Evolutionary conservation across 2,888 invertebrate genomes (phyloP), one percentile per base, ranked within the genome.

Genomic region (Oligia latruncula): DNA sequence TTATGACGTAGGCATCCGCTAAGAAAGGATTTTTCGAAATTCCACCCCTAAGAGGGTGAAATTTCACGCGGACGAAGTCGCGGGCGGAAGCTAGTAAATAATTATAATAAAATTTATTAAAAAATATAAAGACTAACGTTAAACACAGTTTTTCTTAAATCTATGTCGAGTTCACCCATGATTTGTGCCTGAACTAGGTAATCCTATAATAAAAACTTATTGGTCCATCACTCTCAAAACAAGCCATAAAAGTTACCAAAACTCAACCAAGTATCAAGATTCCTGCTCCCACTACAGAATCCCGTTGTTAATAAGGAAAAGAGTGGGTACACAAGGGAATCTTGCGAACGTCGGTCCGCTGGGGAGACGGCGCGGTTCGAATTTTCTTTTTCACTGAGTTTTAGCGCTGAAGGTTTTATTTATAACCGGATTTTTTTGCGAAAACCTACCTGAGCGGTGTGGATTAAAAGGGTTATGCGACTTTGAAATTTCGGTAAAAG

Each of bases 271-370:
- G 89, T 92, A 93, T 91, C 92, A 94, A 92, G 77, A 89, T 8
- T 79, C 5, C 0, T 2, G 29, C 3, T 77, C 87, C n/a, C 55
- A n/a, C 81, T 90, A 88, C 55, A 86, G 86, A 88, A 90, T 90
- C 90, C 89, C 91, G 92, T 93, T 93, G 93, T 94, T 94, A 94
- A 94, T 93, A 94, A 94, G 92, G 92, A 94, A 93, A 92, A 91
- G 92, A 91, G 93, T 91, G 87, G 91, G 91, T 92, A 90, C 89
- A 90, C 88, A 89, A 89, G 93, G 92, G 92, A 81, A 92, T 92
- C 92, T 93, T 92, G 89, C 85, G 84, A 87, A 87, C 86, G 88
- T 85, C 84, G 88, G 85, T 79, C 83, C 79, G 78, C 64, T 49
- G 67, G 83, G 87, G 82, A 84, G 87, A 84, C 76, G 82, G 83